Percentiles rank a stretch among this genome's conserved stretches.
These are phyloP conservation scores for Trematomus loennbergii DNA, from an alignment of 2,113 vertebrate species.

Conservation along the genomic window DNA sequence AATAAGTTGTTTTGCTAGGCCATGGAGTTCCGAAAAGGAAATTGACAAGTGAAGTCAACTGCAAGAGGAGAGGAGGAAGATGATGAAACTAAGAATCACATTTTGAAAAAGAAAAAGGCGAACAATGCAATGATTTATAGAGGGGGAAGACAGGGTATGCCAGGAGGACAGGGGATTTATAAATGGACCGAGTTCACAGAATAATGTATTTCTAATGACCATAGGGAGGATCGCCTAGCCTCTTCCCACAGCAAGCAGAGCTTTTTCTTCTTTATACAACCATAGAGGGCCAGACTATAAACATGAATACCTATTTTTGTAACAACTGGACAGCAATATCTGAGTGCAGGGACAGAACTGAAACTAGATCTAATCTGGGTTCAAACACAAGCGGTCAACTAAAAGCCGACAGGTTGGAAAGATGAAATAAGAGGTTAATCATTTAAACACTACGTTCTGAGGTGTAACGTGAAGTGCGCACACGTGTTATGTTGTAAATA, in stretches of 20 bases:
- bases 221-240: not conserved
- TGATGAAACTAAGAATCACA: slow-evolving; percentile 30
- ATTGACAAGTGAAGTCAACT: not conserved
- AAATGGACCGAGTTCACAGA: slow-evolving; percentile 23
- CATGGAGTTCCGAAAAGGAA: slow-evolving; percentile 1
- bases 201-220: slow-evolving; percentile 24
- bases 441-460: too few relatives aligned
- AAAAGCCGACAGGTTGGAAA: too few relatives aligned
- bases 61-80: not conserved
- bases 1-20: slow-evolving; percentile 15
- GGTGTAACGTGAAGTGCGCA: too few relatives aligned
- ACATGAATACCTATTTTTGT: not conserved
- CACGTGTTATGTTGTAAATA: too few relatives aligned
- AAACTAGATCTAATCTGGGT: too few relatives aligned
- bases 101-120: not conserved
- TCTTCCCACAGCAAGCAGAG: not conserved
- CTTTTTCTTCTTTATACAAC: not conserved
- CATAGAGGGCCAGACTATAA: not conserved
- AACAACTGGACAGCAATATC: not conserved
- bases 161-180: slow-evolving; percentile 1
- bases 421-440: too few relatives aligned
- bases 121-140: slow-evolving; percentile 21
- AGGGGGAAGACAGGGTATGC: not conserved
- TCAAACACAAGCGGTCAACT: too few relatives aligned
- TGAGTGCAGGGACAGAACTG: too few relatives aligned